These are phyloP conservation scores for Astropecten irregularis DNA, from an alignment of 53 echinoderm and acorn worm genomes.

Conservation along the genomic window DNA sequence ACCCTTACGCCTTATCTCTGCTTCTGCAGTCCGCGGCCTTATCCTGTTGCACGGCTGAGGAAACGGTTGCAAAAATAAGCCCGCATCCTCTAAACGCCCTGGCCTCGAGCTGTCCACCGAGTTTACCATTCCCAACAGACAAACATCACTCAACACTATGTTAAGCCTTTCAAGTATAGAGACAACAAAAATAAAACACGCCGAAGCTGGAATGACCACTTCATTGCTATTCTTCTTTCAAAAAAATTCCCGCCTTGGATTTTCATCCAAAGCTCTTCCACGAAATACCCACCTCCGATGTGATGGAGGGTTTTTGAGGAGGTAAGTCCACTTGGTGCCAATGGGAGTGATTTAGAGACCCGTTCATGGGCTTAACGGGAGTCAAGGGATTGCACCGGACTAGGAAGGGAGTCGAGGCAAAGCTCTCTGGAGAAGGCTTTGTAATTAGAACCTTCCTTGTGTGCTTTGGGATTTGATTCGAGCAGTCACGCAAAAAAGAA, in stretches of 20 bases:
- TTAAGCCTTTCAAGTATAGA: too few species aligned
- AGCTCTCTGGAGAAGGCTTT: not conserved
- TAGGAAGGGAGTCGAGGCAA: not conserved
- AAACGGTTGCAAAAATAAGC: not conserved
- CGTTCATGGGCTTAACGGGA: too few species aligned
- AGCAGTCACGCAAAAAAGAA: constrained; percentile 29
- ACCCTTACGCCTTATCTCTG: constrained; percentile 19
- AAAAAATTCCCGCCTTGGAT: too few species aligned
- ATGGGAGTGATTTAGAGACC: too few species aligned
- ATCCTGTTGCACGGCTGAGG: constrained; percentile 30
- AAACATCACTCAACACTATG: constrained; percentile 14
- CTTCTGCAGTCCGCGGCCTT: not conserved
- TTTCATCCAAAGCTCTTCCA: too few species aligned
- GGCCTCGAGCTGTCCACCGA: constrained; percentile 3
- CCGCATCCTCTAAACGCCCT: constrained; percentile 8
- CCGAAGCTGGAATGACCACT: too few species aligned
- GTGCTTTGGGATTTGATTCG: not conserved
- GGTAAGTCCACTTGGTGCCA: not conserved
- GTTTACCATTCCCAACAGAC: constrained; percentile 34
- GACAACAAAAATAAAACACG: too few species aligned
- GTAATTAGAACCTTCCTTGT: constrained; percentile 51
- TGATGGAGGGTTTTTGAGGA: too few species aligned
- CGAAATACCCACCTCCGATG: too few species aligned
- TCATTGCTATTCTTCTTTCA: constrained; percentile 9
- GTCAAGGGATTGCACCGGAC: not conserved